Evolutionary conservation across 2,888 invertebrate genomes (phyloP).

Genomic region (Piscicola geometra): DNA sequence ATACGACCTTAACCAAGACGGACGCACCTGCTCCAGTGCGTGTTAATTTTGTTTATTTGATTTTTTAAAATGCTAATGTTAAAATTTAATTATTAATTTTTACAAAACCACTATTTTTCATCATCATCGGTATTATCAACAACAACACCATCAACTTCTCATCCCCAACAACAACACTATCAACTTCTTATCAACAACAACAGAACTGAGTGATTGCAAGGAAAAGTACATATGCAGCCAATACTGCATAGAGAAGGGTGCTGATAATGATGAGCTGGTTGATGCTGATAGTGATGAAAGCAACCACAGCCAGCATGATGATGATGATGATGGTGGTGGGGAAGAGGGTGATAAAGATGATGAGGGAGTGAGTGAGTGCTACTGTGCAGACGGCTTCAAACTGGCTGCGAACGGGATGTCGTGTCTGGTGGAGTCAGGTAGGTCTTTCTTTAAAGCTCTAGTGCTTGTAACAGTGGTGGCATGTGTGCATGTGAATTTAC

Average conservation of each 20-base stretch:
- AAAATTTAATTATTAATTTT: not conserved
- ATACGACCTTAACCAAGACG: conserved; percentile 61
- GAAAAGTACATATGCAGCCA: not conserved
- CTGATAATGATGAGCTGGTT: too few species aligned
- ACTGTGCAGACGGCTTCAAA: conserved; percentile 3
- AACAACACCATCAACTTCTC: too few species aligned
- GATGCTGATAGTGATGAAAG: conserved; percentile 1
- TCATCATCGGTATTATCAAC: too few species aligned
- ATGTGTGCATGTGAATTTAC: too few species aligned
- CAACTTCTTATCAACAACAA: not conserved
- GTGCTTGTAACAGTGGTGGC: too few species aligned
- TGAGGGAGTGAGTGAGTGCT: not conserved
- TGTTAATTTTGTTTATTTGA: not conserved
- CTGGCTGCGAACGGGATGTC: not conserved
- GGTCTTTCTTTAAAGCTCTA: too few species aligned
- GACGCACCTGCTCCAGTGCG: conserved; percentile 56
- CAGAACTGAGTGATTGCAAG: conserved; percentile 1
- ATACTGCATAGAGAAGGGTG: conserved; percentile 8
- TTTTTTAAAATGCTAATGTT: too few species aligned
- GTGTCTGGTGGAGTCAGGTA: not conserved
- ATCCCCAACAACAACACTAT: too few species aligned
- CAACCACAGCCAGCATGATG: not conserved
- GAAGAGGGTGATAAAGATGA: not conserved
- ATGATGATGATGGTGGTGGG: conserved; percentile 4
- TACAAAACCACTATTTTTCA: not conserved